Percentiles rank a stretch among this genome's conserved stretches.
phyloP scores from a whole-genome alignment of 2,888 invertebrate genomes.

The Deroplatys truncata region DNA sequence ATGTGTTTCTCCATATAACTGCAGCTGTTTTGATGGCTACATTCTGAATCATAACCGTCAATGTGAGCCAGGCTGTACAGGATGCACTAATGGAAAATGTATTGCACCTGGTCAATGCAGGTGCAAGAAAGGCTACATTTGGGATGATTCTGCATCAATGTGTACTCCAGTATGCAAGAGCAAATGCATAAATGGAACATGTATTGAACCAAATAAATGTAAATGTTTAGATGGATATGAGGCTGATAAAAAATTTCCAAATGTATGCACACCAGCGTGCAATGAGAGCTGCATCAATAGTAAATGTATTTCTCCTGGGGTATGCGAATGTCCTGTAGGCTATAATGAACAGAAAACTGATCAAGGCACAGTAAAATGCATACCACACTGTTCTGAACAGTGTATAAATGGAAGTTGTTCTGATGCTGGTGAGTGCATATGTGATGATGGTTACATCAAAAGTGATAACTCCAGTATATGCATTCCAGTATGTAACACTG shows the following conservation, averaged over 20 bases:
- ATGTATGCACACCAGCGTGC: conserved; percentile 58
- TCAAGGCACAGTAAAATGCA: background rate
- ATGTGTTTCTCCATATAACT: background rate
- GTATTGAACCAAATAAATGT: background rate
- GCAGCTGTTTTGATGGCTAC: conserved; percentile 36
- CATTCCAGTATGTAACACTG: background rate
- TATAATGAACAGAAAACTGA: background rate
- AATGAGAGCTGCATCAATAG: conserved; percentile 43
- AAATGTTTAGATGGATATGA: background rate
- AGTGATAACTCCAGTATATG: background rate
- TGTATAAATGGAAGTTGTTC: conserved; percentile 42
- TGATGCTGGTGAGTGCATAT: conserved; percentile 47
- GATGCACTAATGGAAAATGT: conserved; percentile 40
- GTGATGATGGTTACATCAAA: conserved; percentile 42
- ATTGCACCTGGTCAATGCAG: conserved; percentile 29
- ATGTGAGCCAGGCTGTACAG: background rate
- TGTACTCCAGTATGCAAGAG: background rate
- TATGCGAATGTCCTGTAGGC: background rate
- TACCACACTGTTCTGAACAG: background rate
- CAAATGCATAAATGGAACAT: conserved; percentile 7
- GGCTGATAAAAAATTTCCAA: background rate
- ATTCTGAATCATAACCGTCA: background rate
- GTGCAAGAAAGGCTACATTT: conserved; percentile 37
- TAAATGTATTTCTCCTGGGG: background rate
- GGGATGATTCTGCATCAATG: background rate